These are phyloP conservation scores for Paramormyrops kingsleyae DNA, from an alignment of 2,113 vertebrate genomes.

Conservation along the genomic window DNA sequence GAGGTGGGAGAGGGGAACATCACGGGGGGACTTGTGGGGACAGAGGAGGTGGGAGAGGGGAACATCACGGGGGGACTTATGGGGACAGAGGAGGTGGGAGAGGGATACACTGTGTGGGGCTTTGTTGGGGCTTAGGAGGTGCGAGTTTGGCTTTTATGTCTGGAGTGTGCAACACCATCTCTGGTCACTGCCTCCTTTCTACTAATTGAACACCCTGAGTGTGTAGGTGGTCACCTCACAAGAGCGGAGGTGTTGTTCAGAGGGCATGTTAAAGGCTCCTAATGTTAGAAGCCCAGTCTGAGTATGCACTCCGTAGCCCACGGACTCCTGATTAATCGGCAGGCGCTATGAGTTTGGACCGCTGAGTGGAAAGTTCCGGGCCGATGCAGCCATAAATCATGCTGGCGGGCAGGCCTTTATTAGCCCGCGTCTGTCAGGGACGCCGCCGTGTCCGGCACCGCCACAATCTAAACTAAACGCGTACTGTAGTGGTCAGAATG, in stretches of 20 bases:
- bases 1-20: neutral
- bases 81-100: neutral
- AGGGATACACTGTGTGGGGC: neutral
- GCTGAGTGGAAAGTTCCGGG: constrained; percentile 74
- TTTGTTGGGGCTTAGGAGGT: neutral
- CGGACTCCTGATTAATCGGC: constrained; percentile 79
- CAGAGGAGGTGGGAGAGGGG: neutral
- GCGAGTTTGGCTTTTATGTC: neutral
- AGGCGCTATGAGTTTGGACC: constrained; percentile 73
- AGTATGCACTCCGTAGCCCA: constrained; percentile 72
- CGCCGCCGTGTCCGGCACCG: constrained; percentile 65
- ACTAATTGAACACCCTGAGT: neutral
- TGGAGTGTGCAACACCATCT: neutral
- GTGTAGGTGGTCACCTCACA: neutral
- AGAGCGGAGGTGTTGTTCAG: constrained; percentile 53
- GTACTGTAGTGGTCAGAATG: constrained; percentile 81
- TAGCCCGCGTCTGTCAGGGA: constrained; percentile 70
- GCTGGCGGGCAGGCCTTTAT: constrained; percentile 80
- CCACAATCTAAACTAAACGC: constrained; percentile 80
- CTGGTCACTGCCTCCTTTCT: neutral
- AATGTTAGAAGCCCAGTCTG: constrained; percentile 51
- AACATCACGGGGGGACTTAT: neutral
- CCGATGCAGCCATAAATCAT: constrained; percentile 91
- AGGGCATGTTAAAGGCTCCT: constrained; percentile 65
- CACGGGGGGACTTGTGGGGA: neutral